Base-by-base conservation (phyloP, 53 echinoderm and acorn worm species). In the Apostichopus leukothele region DNA sequence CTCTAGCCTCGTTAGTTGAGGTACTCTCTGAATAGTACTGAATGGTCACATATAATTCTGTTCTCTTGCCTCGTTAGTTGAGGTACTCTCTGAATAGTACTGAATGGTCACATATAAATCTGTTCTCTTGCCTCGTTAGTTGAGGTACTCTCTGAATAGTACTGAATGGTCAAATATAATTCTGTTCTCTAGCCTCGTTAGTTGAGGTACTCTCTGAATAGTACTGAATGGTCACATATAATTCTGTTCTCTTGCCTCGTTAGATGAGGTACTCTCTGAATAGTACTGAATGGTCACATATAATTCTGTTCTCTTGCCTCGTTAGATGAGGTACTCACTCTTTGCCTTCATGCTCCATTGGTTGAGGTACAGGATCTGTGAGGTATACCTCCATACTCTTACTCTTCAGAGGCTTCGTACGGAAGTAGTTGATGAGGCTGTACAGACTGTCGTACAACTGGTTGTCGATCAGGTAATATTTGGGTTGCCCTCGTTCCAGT, bases 391-490 rank as follows among this genome's bases (percentile, higher is more conserved):
- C 96, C 83, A 99, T 89, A 75, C 93, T 94, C 13, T 89, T 87
- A 84, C 99, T 99, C 68, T 96, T 91, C 73, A 99, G 89, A 21
- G 96, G 94, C 71, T 89, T 91, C 88, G 91, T 88, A 12, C 99
- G 91, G 89, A 96, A 99, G 91, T 99, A 92, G 88, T 89, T 94
- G 92, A 99, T 99, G 25, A 99, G 93, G 39, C 94, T 96, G 92
- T 96, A 99, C 84, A 99, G 93, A 61, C 96, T 99, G 88, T 99
- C 99, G 78, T 94, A 96, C 87, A 90, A 92, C 88, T 93, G 90
- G 84, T 96, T 96, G 84, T 99, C 99, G 53, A 99, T 94, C 81
- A 99, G 88, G 96, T 92, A 99, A 88, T 94, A 99, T 93, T 94
- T 96, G 51, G 95, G 90, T 60, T 92, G 93, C 74, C 96, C 93